phyloP scores from a whole-genome alignment of 2,888 invertebrate genomes.

The Machimus rusticus region DNA sequence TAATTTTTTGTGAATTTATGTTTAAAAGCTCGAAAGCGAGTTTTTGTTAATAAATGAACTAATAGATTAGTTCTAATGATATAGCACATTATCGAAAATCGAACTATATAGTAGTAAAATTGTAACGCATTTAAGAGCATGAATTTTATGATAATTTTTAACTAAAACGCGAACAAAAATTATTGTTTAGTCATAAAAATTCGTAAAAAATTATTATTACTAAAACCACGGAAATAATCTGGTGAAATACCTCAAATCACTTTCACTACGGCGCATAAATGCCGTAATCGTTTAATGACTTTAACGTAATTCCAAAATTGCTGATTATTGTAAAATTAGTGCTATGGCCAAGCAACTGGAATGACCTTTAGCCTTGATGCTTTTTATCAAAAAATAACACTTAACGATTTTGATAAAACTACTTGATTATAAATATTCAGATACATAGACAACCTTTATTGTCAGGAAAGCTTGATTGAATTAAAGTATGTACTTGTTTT shows the following conservation, averaged over 20 bases:
- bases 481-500: background rate
- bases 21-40: no score
- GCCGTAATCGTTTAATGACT: background rate
- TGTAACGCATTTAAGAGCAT: no score
- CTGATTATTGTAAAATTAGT: background rate
- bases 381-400: background rate
- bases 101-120: no score
- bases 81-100: no score
- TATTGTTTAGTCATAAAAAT: background rate
- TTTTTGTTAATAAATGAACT: no score
- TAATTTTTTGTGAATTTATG: no score
- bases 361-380: background rate
- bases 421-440: background rate
- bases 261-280: background rate
- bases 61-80: no score
- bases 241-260: background rate
- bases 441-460: background rate
- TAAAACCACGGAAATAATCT: background rate
- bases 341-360: background rate
- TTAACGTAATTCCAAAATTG: background rate
- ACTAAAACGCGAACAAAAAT: no score
- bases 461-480: background rate
- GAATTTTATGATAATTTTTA: no score
- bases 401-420: background rate
- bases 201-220: background rate